Evolutionary conservation across 2,113 vertebrate species (phyloP).

Genomic region (Trichomycterus rosablanca): DNA sequence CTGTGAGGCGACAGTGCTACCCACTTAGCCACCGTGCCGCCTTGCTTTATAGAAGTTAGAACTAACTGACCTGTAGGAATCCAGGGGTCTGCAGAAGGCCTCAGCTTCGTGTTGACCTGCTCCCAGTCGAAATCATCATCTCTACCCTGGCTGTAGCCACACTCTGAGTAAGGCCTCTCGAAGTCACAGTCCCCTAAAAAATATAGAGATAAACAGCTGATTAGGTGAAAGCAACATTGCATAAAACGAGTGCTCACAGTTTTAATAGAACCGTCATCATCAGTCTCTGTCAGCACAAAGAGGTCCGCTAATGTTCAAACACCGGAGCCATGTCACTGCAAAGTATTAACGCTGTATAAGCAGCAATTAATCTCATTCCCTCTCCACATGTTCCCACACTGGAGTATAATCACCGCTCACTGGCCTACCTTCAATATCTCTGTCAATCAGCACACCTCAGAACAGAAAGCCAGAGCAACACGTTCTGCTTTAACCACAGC

Average conservation of each 20-base stretch:
- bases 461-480: slow-evolving; percentile 1
- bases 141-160: slow-evolving; percentile 80
- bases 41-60: neutral
- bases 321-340: slow-evolving; percentile 22
- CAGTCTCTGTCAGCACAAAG: slow-evolving; percentile 31
- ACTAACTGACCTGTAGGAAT: slow-evolving; percentile 80
- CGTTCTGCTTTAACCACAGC: neutral
- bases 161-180: slow-evolving; percentile 73
- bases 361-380: slow-evolving; percentile 40
- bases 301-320: slow-evolving; percentile 31
- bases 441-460: slow-evolving; percentile 17
- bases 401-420: slow-evolving; percentile 33
- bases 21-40: too few relatives aligned
- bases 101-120: slow-evolving; percentile 73
- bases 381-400: slow-evolving; percentile 27
- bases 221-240: slow-evolving; percentile 8
- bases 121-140: slow-evolving; percentile 93
- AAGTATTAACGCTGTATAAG: slow-evolving; percentile 39
- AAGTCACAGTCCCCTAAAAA: slow-evolving; percentile 78
- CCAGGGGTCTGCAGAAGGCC: slow-evolving; percentile 67
- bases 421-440: slow-evolving; percentile 28
- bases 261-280: slow-evolving; percentile 23
- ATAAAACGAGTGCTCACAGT: neutral
- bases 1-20: too few relatives aligned
- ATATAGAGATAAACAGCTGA: slow-evolving; percentile 6